Conservation (phyloP, 2,797 vertebrate genomes). For the Phrynocephalus guinanensis region DNA sequence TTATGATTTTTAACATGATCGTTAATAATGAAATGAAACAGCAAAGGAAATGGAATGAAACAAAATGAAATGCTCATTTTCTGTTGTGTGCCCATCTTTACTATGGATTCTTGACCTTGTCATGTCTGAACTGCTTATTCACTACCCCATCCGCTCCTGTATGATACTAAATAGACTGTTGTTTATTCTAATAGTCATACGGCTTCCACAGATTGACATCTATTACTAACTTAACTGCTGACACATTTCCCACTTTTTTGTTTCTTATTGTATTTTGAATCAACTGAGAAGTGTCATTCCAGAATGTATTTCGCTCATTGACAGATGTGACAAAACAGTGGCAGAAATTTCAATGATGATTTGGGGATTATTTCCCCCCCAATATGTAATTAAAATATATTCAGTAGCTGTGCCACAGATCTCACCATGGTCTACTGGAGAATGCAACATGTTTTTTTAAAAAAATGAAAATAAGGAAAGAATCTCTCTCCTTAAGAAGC, state of each 20-base stretch:
- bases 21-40: too few species aligned
- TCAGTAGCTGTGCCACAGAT: not conserved
- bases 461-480: not conserved
- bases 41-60: too few species aligned
- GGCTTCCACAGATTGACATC: not conserved
- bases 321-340: constrained; percentile 16
- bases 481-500: not conserved
- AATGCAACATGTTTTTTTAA: not conserved
- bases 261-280: not conserved
- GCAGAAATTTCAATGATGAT: constrained; percentile 1
- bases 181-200: not conserved
- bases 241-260: not conserved
- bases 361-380: not conserved
- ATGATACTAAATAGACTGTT: not conserved
- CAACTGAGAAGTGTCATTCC: constrained; percentile 1
- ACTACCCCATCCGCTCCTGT: not conserved
- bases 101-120: not conserved
- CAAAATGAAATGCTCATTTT: too few species aligned
- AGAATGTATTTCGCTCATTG: not conserved
- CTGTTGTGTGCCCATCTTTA: too few species aligned
- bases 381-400: not conserved
- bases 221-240: not conserved
- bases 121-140: not conserved
- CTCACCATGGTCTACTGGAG: not conserved
- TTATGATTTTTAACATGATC: too few species aligned